Evolutionary conservation across 2,113 vertebrate genomes (phyloP).

Genomic region (Pelecanoides urinatrix): DNA sequence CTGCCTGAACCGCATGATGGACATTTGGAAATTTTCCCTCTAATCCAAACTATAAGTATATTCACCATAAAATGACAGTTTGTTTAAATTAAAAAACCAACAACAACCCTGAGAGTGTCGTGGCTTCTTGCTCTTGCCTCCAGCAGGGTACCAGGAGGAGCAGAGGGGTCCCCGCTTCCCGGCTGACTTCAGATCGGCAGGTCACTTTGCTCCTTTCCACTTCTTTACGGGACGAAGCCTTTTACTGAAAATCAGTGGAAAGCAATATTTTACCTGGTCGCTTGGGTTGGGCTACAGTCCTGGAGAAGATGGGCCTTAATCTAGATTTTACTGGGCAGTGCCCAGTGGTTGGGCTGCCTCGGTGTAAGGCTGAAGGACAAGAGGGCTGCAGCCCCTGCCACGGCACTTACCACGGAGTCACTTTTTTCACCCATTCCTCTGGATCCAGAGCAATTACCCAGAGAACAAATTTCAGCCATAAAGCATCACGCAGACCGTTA

Average conservation of each 20-base stretch:
- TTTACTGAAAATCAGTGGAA: background rate
- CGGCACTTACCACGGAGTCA: fast-evolving
- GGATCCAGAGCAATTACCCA: background rate
- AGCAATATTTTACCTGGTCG: background rate
- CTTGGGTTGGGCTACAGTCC: background rate
- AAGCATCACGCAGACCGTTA: background rate
- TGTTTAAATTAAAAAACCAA: background rate
- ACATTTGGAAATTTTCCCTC: background rate
- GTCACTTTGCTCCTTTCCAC: background rate
- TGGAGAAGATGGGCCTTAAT: background rate
- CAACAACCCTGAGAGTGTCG: no score
- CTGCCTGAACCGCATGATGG: background rate
- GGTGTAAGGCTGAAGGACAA: background rate
- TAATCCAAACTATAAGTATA: background rate
- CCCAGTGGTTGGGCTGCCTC: background rate
- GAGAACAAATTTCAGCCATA: background rate
- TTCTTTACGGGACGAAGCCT: background rate
- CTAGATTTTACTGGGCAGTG: background rate
- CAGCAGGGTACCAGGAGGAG: background rate
- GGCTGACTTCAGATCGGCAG: background rate
- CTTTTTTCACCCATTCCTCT: background rate
- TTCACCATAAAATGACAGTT: background rate
- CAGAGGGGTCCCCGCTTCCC: background rate
- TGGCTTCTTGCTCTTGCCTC: background rate
- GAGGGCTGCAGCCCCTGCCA: no score